Base-by-base conservation (phyloP, 2,113 vertebrate species). In the Burhinus oedicnemus region DNA sequence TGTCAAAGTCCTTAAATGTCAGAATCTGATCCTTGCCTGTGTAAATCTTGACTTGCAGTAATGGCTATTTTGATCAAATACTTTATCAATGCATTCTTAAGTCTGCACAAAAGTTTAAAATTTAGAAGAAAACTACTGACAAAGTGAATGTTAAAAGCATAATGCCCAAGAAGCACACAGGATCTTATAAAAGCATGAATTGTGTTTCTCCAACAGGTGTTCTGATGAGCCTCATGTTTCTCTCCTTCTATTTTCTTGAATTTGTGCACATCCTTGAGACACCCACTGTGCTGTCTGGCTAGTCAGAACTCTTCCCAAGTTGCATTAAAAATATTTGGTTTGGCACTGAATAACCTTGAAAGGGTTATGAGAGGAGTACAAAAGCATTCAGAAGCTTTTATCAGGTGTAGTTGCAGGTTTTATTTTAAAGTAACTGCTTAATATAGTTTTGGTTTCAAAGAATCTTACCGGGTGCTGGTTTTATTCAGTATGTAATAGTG, bases 311-410 rank as follows among this genome's bases (percentile, higher is more conserved):
- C 57, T 93, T 95, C 62, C 69, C 77, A 71, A 83, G 55, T 71
- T 92, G 54, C 81, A 84, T 95, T 96, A 97, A 96, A 96, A 93
- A 78, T 96, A 90, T 97, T 97, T 96, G 79, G 65, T 95, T 98
- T 95, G 96, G 89, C 95, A 92, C 58, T 42, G 34, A 96, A 49
- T 44, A 95, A 91, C 49, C 57, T 89, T 95, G 77, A 94, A 97
- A 96, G 60, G 60, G 69, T 96, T 97, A 90, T 76, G 80, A 89
- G 42, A 47, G 55, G 49, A 97, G 92, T 85, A 80, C 61, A 95
- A 98, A 98, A 96, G 79, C 76, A 94, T 80, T 94, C 77, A 95
- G 51, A 89, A 95, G 58, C 60, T 97, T 98, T 97, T 94, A 94
- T 83, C 91, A 93, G 87, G 81, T 95, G 84, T 96, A 96, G 71